Evolutionary conservation across 2,113 vertebrate species (phyloP).

Genomic region (Amphiprion ocellaris): DNA sequence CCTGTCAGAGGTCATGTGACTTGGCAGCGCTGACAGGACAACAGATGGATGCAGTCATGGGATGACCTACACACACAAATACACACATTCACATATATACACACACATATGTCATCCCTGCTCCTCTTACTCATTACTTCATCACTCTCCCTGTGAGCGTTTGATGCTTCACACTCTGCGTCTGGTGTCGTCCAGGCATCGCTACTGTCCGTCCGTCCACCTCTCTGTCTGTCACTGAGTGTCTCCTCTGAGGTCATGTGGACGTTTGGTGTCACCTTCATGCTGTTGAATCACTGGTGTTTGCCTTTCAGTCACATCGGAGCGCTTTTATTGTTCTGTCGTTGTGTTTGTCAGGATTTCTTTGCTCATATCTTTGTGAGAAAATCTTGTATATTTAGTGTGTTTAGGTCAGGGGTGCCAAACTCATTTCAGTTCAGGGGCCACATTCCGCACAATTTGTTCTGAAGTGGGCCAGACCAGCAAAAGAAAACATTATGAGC

Average conservation of each 20-base stretch:
- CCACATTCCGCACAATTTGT: too few species aligned
- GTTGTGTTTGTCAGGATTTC: background rate
- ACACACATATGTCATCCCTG: slow-evolving; percentile 49
- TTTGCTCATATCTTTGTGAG: background rate
- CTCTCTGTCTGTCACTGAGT: slow-evolving; percentile 6
- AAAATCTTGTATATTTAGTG: too few species aligned
- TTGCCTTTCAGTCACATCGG: background rate
- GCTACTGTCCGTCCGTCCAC: slow-evolving; percentile 17
- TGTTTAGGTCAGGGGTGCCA: too few species aligned
- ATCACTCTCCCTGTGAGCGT: slow-evolving; percentile 63
- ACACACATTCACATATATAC: slow-evolving; percentile 43
- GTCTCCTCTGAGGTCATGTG: background rate
- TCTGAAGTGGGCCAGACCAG: too few species aligned
- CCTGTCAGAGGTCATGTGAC: slow-evolving; percentile 49
- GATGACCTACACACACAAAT: slow-evolving; percentile 55
- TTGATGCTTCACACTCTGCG: slow-evolving; percentile 35
- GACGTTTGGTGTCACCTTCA: slow-evolving; percentile 18
- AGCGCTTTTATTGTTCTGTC: background rate
- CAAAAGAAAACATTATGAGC: too few species aligned
- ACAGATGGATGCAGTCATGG: slow-evolving; percentile 69
- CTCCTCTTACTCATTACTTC: slow-evolving; percentile 63
- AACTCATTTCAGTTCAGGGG: too few species aligned
- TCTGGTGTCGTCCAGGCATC: slow-evolving; percentile 44
- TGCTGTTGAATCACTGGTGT: background rate
- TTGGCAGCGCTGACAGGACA: slow-evolving; percentile 48